phyloP scores from a whole-genome alignment of 2,113 vertebrate species.

The Micronycteris hirsuta region DNA sequence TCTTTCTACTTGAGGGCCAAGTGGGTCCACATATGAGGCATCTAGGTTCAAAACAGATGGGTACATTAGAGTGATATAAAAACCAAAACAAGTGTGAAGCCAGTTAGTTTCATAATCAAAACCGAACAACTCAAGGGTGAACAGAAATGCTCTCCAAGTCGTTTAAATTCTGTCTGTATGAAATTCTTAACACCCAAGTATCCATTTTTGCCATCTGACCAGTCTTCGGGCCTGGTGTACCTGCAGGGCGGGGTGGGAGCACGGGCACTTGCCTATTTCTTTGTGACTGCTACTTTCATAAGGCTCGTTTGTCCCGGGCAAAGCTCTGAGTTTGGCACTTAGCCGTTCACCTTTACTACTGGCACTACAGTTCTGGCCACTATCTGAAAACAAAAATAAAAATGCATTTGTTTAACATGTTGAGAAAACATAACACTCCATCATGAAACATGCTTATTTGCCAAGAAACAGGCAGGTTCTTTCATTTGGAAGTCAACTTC shows the following conservation, averaged over 20 bases:
- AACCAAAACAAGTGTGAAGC: neutral
- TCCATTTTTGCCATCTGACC: neutral
- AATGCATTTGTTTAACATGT: slow-evolving; percentile 33
- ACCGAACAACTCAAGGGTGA: slow-evolving; percentile 8
- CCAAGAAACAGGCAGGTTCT: slow-evolving; percentile 31
- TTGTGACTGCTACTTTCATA: slow-evolving; percentile 90
- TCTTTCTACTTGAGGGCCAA: slow-evolving; percentile 93
- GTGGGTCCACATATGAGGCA: slow-evolving; percentile 92
- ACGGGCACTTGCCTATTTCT: slow-evolving; percentile 89
- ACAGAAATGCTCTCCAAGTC: slow-evolving; percentile 26
- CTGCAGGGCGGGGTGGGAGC: neutral
- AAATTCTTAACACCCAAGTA: neutral
- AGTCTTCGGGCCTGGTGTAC: neutral
- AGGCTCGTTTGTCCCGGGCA: slow-evolving; percentile 89
- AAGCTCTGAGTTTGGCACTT: slow-evolving; percentile 86
- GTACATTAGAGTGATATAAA: neutral
- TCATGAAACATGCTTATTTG: slow-evolving; percentile 39
- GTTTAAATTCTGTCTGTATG: neutral
- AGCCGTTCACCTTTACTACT: slow-evolving; percentile 88
- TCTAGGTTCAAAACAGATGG: slow-evolving; percentile 81
- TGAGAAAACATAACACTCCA: slow-evolving; percentile 19
- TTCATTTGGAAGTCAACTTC: slow-evolving; percentile 11
- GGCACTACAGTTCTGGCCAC: slow-evolving; percentile 82
- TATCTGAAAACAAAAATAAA: slow-evolving; percentile 81
- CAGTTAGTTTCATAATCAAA: neutral